Evolutionary conservation across 2,888 invertebrate species (phyloP), one percentile per base, ranked within the genome.

Genomic region (Drosophila pseudotakahashii): DNA sequence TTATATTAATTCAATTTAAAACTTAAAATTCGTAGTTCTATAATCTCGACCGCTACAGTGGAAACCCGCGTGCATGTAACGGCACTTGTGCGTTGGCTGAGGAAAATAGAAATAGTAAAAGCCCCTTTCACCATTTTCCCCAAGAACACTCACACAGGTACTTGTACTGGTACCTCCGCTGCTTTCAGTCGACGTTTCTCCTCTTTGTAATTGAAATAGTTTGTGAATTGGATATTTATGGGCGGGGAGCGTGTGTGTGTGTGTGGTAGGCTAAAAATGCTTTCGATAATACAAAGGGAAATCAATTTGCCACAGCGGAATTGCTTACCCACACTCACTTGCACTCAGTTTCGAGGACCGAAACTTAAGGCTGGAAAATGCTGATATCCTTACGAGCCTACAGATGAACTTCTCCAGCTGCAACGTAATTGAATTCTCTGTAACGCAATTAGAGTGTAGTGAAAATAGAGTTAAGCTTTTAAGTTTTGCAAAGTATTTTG

Each of bases 231-330:
- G 45, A 42, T 78, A 68, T 63, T 34, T 61, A 61, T 51, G 66
- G 44, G 26, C 48, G 66, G 61, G 41, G 26, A 36, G 54, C 59
- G 11, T 55, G 52, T 44, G 44, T 47, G 39, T 19, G 19, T 2
- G 16, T 42, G 44, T 47, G 39, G 55, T 75, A 67, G 54, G 50
- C 67, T 67, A 42, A 62, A 73, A 74, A 73, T 76, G 85, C 67
- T 77, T 87, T 81, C 78, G 78, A 85, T 79, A 76, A 77, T 73
- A 85, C 88, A 88, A 88, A 78, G 78, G 84, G 77, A 85, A 78
- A 88, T 84, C 85, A 75, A 88, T 84, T 84, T 88, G 86, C 82
- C 83, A 88, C 68, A 75, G 63, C 59, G 72, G 77, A 84, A 84
- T 79, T 77, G 81, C 76, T 75, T 75, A 75, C 60, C 58, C 74